Base-by-base conservation (phyloP, 2,113 vertebrate genomes). In the Neopipo cinnamomea region DNA sequence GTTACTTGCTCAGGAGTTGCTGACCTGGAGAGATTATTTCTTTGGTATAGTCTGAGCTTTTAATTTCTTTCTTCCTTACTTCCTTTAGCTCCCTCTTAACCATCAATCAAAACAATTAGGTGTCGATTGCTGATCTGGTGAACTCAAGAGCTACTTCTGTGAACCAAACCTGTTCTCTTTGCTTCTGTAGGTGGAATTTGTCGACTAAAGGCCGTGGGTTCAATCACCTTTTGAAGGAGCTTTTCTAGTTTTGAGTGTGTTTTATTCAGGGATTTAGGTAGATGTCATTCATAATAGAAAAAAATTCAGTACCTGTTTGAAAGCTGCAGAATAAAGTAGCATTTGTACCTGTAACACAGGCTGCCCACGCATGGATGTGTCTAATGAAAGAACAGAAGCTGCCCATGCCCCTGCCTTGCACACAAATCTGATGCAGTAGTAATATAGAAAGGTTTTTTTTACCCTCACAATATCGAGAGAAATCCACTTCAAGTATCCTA, bases 1-100 rank as follows among this genome's bases (percentile, higher is more conserved):
- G 33, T 75, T 78, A 35, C 50, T 74, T 74, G 25, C 33, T 74
- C 52, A n/a, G 41, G 47, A 25, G 27, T 18, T 71, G 52, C 47
- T 74, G 67, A 75, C 39, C 35, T 70, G 50, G 50, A 74, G 41
- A 53, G 14, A 24, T 71, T 56, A 39, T 14, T 65, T 81, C 7
- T 58, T 49, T 21, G 46, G 14, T 28, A 42, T 28, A 56, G 28
- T 27, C 23, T 72, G 31, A 66, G 37, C 6, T 56, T 33, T 6
- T 14, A 2, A 11, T 8, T 4, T 2, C 5, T 6, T 12, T 4
- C 8, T 20, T 27, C 5, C 15, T 28, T 47, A 6, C 22, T 16
- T 8, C 8, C 41, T 37, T n/a, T 30, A 35, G 14, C 22, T 75
- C 31, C 23, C 5, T 33, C 25, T 80, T 84, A 58, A 55, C 12